These are phyloP conservation scores for Cnemophilus loriae DNA, from an alignment of 2,113 vertebrate species.

Conservation along the genomic window DNA sequence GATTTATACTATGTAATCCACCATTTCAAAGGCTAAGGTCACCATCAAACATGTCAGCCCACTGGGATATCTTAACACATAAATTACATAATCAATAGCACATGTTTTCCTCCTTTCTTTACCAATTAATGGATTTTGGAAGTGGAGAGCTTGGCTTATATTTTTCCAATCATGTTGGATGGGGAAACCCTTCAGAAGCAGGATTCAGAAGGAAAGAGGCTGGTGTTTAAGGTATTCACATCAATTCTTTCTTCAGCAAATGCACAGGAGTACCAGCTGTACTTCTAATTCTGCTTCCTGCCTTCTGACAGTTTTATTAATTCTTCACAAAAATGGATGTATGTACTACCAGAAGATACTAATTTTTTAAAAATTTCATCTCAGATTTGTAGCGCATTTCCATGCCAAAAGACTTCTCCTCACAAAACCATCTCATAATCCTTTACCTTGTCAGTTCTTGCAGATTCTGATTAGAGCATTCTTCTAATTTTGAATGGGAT, in stretches of 20 bases:
- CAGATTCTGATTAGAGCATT: background rate
- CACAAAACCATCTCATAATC: background rate
- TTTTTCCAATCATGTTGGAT: background rate
- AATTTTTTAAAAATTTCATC: background rate
- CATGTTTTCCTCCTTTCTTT: background rate
- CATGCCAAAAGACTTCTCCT: background rate
- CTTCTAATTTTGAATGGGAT: background rate
- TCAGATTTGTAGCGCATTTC: background rate
- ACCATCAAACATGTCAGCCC: background rate
- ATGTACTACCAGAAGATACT: background rate
- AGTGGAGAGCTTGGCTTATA: background rate
- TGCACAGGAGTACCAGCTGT: background rate
- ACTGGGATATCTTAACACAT: background rate
- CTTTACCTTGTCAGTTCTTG: background rate
- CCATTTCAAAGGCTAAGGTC: slow-evolving; percentile 24
- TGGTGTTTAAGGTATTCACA: background rate
- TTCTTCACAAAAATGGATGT: background rate
- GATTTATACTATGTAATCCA: background rate
- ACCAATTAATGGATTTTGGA: background rate
- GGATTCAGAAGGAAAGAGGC: background rate
- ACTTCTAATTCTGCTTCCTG: background rate
- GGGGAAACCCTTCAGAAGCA: background rate
- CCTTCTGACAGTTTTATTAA: background rate
- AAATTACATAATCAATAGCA: slow-evolving; percentile 11
- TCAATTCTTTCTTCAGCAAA: background rate